Evolutionary conservation across 2,113 vertebrate species (phyloP).

Genomic region (Crotalus horridus): DNA sequence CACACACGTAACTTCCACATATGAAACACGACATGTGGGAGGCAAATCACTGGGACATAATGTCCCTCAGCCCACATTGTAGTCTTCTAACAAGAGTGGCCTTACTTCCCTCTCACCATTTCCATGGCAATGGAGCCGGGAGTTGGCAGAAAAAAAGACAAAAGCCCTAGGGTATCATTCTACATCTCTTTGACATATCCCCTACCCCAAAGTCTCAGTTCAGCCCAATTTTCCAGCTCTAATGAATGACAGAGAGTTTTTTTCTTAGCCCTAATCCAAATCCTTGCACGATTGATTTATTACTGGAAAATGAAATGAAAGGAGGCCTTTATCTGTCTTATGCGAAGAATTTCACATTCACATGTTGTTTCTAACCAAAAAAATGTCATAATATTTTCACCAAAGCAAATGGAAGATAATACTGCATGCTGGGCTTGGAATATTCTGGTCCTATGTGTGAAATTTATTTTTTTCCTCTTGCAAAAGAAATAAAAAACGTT

Average conservation of each 20-base stretch:
- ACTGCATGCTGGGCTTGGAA: not conserved
- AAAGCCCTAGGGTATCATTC: not conserved
- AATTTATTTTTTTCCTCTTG: not conserved
- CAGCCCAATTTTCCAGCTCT: not conserved
- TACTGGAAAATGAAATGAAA: not conserved
- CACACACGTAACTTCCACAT: not conserved
- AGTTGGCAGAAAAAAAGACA: not conserved
- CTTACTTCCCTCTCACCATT: not conserved
- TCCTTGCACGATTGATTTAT: not conserved
- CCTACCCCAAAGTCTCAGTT: not conserved
- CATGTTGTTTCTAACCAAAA: not conserved
- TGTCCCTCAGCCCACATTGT: not conserved
- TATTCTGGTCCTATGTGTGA: not conserved
- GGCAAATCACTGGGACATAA: not conserved
- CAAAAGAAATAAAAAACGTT: not conserved
- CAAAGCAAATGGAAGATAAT: not conserved
- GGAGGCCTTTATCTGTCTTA: not conserved
- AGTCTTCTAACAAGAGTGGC: not conserved
- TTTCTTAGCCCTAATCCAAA: not conserved
- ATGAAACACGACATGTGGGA: not conserved
- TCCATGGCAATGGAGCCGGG: not conserved
- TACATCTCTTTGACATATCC: not conserved
- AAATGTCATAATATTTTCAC: not conserved
- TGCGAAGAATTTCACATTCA: not conserved
- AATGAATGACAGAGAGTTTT: not conserved